Base-by-base conservation (phyloP, 2,888 invertebrate species). In the Leptopilina drosophilae region DNA sequence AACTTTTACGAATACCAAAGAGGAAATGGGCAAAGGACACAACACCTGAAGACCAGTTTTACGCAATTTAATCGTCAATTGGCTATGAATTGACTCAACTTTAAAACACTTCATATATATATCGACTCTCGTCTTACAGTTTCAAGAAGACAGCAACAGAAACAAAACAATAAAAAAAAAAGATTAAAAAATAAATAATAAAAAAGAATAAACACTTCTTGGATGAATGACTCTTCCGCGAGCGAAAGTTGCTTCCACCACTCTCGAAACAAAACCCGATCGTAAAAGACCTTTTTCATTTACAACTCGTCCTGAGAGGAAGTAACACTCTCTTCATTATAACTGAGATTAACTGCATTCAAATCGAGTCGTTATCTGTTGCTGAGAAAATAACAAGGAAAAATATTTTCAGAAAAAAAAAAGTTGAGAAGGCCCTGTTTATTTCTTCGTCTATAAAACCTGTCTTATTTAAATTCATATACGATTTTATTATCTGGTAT, bases 11-110 rank as follows among this genome's bases (percentile, higher is more conserved):
- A 87, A 88, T 88, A 87, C 80, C 85, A 89, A 89, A 87, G 89
- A 87, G 84, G 88, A 89, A 87, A 87, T 88, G 87, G 88, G 88
- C 88, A 88, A 89, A 87, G 86, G 85, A 85, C 85, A 84, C 85
- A 86, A 84, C 82, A 80, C 75, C 78, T 83, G 81, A 73, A 84
- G 85, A 84, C 82, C 80, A 79, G 78, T 78, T 82, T 77, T 76
- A 66, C 69, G 65, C 78, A 64, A 62, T 59, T 56, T 33, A 64
- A 66, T 66, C 20, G 12, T 76, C 59, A 20, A 69, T 76, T 66
- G 67, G 67, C 67, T 77, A 6, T 56, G 20, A 56, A 64, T 77
- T 53, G 78, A 81, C 78, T 80, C 42, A 6, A 49, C 11, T 49
- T 49, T 11, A 53, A 69, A 26, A 69, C 49, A 67, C 33, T 33